Conservation (phyloP, 2,797 vertebrate species). For the Benthosema pterotum region DNA sequence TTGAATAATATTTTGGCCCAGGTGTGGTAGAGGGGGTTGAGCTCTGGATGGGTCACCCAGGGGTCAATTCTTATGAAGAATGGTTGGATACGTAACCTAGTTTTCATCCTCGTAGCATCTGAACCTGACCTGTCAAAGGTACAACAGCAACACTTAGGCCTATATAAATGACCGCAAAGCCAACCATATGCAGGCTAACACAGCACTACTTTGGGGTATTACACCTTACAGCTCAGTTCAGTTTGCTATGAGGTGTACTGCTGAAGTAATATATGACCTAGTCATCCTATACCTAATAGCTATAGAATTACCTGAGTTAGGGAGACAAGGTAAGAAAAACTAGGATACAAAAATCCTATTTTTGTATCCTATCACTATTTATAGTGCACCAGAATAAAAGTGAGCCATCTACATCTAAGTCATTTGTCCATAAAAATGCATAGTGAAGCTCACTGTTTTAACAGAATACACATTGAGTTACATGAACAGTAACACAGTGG, state of each 20-base stretch:
- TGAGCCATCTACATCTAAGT: no score
- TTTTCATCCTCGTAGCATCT: conserved; percentile 70
- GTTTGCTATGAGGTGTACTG: neutral
- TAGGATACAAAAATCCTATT: no score
- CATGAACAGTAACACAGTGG: no score
- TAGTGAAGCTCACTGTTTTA: no score
- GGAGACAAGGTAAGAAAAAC: no score
- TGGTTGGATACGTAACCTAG: conserved; percentile 69
- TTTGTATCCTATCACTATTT: no score
- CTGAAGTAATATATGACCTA: neutral
- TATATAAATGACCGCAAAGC: conserved; percentile 11
- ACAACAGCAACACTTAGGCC: conserved; percentile 72
- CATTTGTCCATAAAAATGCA: no score
- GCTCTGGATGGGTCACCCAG: conserved; percentile 35
- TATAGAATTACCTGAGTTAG: no score
- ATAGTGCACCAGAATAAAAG: no score
- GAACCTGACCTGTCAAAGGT: conserved; percentile 79
- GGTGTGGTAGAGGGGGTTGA: conserved; percentile 36
- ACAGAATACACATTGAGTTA: no score
- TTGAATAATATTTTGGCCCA: conserved; percentile 40
- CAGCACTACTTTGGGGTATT: neutral
- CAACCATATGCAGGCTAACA: conserved; percentile 8
- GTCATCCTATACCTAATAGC: no score
- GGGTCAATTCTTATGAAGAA: conserved; percentile 54
- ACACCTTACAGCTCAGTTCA: neutral